Evolutionary conservation across 2,888 invertebrate genomes (phyloP), one percentile per base, ranked within the genome.

Genomic region (Drosophila parthenogenetica): DNA sequence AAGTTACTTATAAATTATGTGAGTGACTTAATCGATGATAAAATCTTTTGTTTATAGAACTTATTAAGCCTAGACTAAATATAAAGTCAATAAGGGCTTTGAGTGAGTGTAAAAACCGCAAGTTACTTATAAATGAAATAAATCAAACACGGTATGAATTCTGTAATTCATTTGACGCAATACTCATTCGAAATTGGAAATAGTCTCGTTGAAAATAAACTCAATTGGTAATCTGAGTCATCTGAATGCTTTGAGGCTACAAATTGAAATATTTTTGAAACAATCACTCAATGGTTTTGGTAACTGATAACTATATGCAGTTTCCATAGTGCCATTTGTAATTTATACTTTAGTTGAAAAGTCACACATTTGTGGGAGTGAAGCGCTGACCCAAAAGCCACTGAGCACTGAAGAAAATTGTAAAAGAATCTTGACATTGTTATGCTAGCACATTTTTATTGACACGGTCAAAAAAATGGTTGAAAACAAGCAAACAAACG

Each of bases 251-350:
- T 55, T 25, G 37, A 35, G 61, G 29, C 19, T 5, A 19, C n/a
- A 4, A 37, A 29, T 29, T 17, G 53, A 17, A 43, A 40, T 32
- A 58, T 32, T 42, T 53, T 17, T 19, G 45, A 59, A 45, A 63
- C 65, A 63, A 25, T 54, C 65, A 63, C 19, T 54, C 40, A 29
- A 16, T 59, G 55, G 29, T 39, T 57, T 40, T 39, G 63, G 79
- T 87, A 84, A 82, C 81, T 84, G 87, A 82, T 81, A 82, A 87
- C 77, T 79, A 87, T 60, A 67, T 29, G 29, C 65, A 70, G 70
- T 69, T 79, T 82, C 63, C 77, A 61, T 10, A 54, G 46, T 67
- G 67, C 49, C 74, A 55, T 69, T 68, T 35, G 83, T 29, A 77
- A 71, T 73, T 45, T 54, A 58, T 62, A 54, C 49, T 68, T 48